phyloP scores from a whole-genome alignment of 2,888 invertebrate species.

The Stegophylla sp. region DNA sequence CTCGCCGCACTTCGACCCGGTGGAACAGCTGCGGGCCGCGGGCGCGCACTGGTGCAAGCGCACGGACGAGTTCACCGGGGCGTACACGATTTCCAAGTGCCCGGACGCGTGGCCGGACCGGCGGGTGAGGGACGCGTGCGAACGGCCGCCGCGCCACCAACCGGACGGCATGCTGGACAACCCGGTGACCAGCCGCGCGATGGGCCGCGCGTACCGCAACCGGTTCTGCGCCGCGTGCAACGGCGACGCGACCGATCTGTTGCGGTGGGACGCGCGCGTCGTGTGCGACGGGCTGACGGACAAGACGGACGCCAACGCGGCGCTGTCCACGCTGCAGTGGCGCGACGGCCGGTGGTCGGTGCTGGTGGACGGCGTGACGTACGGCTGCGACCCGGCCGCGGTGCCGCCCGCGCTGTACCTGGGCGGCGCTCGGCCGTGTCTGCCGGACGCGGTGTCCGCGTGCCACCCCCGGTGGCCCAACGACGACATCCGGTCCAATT shows the following conservation, averaged over 20 bases:
- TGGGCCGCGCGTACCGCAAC: conserved; percentile 64
- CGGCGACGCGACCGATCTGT: conserved; percentile 63
- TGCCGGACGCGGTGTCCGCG: conserved; percentile 63
- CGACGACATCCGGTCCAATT: conserved; percentile 64
- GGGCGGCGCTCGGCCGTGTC: conserved; percentile 65
- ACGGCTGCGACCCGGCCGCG: conserved; percentile 11
- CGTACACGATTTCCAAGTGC: conserved; percentile 66
- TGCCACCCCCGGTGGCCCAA: conserved; percentile 65
- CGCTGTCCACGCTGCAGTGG: conserved; percentile 10
- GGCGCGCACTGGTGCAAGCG: conserved; percentile 64
- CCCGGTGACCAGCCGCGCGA: conserved; percentile 63
- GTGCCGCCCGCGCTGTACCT: conserved; percentile 62
- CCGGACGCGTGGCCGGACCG: conserved; percentile 64
- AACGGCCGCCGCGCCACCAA: conserved; percentile 59
- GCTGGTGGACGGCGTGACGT: neutral
- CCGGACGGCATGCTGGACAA: conserved; percentile 61
- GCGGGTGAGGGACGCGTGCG: conserved; percentile 62
- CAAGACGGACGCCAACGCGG: neutral
- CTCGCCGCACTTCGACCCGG: conserved; percentile 63
- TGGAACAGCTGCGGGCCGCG: conserved; percentile 63
- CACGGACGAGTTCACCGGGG: conserved; percentile 65
- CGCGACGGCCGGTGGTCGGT: conserved; percentile 42
- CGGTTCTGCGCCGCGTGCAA: conserved; percentile 66
- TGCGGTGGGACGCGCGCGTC: conserved; percentile 65
- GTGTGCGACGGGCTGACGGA: conserved; percentile 59